Conservation (phyloP, 2,797 vertebrate genomes). For the Ambastaia sidthimunki region DNA sequence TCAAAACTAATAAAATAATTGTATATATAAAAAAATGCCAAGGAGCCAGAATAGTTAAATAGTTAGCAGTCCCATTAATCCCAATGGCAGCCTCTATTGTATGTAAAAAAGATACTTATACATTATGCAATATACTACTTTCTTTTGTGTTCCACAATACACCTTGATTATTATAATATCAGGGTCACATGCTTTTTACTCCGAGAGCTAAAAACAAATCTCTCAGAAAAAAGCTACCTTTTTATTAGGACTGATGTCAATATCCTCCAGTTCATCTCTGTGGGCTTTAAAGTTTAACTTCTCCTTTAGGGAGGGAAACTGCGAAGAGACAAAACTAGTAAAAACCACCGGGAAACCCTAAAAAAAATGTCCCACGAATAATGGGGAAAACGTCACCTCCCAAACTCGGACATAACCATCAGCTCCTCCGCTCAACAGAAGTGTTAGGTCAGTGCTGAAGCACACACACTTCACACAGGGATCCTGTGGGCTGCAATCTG, state of each 20-base stretch:
- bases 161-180: too few species aligned
- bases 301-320: constrained; percentile 92
- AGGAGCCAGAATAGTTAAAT: too few species aligned
- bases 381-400: constrained; percentile 84
- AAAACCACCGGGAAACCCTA: background rate
- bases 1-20: too few species aligned
- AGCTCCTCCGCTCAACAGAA: constrained; percentile 88
- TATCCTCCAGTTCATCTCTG: constrained; percentile 89
- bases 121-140: too few species aligned
- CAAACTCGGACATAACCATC: constrained; percentile 89
- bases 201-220: background rate
- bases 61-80: too few species aligned
- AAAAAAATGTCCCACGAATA: background rate
- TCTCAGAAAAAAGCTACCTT: constrained; percentile 78
- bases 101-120: too few species aligned
- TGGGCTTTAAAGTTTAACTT: constrained; percentile 90
- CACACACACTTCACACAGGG: constrained; percentile 90
- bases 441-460: constrained; percentile 82
- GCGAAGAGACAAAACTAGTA: constrained; percentile 35
- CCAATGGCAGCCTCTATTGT: too few species aligned
- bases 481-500: constrained; percentile 84
- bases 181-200: background rate
- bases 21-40: too few species aligned
- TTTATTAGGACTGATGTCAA: constrained; percentile 86
- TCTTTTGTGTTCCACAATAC: too few species aligned